Evolutionary conservation across 2,888 invertebrate species (phyloP).

Genomic region (Cryptophagus acutangulus): DNA sequence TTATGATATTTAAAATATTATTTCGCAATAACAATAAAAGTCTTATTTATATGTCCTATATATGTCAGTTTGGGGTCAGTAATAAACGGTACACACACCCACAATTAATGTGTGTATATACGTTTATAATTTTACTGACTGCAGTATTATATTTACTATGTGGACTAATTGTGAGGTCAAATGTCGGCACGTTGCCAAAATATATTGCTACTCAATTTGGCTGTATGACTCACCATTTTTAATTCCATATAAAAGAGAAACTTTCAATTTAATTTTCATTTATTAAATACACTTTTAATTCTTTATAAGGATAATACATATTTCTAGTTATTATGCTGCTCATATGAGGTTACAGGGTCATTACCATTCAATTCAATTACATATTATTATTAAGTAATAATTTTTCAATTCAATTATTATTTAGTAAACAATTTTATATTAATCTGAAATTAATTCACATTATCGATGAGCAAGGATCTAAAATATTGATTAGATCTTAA

Average conservation of each 20-base stretch:
- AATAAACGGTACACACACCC: constrained; percentile 17
- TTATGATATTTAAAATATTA: not conserved
- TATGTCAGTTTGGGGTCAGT: constrained; percentile 7
- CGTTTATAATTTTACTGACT: constrained; percentile 21
- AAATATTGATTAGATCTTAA: too few species aligned
- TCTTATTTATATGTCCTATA: not conserved
- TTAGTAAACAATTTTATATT: too few species aligned
- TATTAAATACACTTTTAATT: constrained; percentile 15
- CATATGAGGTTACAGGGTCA: too few species aligned
- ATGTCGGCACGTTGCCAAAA: constrained; percentile 24
- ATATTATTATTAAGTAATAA: too few species aligned
- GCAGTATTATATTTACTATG: too few species aligned
- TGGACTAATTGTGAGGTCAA: constrained; percentile 28
- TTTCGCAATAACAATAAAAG: not conserved
- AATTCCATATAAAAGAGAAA: constrained; percentile 21
- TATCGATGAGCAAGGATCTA: too few species aligned
- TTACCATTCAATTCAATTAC: too few species aligned
- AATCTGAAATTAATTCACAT: too few species aligned
- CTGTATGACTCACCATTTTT: constrained; percentile 21
- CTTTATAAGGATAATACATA: constrained; percentile 21
- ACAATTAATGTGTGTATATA: constrained; percentile 12
- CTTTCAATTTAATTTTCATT: constrained; percentile 22
- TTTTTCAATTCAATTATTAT: too few species aligned
- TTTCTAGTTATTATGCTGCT: too few species aligned
- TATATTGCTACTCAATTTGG: constrained; percentile 26